Evolutionary conservation across 2,797 vertebrate species (phyloP).

Genomic region (Clarias pachynema): DNA sequence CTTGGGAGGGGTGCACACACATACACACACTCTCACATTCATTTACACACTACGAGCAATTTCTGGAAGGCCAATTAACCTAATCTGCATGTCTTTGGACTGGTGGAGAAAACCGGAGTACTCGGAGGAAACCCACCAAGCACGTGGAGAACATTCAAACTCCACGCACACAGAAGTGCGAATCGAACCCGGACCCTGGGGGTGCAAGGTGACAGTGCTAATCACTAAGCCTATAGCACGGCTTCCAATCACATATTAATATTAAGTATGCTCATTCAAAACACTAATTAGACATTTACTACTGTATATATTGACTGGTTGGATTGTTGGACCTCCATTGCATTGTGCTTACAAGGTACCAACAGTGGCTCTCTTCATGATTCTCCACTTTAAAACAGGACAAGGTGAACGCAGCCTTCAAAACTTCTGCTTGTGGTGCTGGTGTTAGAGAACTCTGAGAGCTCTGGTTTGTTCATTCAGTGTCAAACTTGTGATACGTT

Average conservation of each 20-base stretch:
- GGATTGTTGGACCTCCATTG: not conserved
- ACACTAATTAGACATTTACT: not conserved
- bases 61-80: too few species aligned
- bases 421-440: constrained; percentile 67
- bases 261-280: not conserved
- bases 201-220: too few species aligned
- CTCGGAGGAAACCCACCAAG: too few species aligned
- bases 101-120: too few species aligned
- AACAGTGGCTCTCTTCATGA: not conserved
- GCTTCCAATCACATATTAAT: not conserved
- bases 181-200: too few species aligned
- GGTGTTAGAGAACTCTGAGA: constrained; percentile 65
- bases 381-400: constrained; percentile 62
- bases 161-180: too few species aligned
- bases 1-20: too few species aligned
- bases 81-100: too few species aligned
- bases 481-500: constrained; percentile 70
- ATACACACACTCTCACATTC: too few species aligned
- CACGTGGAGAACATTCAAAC: too few species aligned
- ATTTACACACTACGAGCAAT: too few species aligned
- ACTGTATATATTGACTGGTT: not conserved
- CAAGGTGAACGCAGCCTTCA: constrained; percentile 77
- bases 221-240: too few species aligned
- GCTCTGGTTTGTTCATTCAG: constrained; percentile 69
- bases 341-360: constrained; percentile 1